Percentiles rank a stretch among this genome's conserved stretches.
These are phyloP conservation scores for Mesoligia furuncula DNA, from an alignment of 2,888 invertebrate genomes.

Conservation along the genomic window DNA sequence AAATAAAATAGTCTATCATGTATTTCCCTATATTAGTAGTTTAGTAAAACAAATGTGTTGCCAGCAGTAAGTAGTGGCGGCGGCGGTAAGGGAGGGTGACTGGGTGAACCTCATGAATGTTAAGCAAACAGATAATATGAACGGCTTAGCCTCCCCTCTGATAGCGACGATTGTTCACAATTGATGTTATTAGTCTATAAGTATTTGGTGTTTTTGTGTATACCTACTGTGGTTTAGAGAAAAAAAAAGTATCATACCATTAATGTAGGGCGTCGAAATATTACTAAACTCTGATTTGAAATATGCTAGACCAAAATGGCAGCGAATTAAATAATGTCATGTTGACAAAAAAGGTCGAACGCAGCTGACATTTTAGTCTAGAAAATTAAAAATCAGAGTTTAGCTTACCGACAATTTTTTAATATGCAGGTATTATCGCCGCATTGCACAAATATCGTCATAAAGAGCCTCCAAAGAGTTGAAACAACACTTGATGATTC, in stretches of 20 bases:
- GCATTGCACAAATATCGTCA: background rate
- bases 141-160: constrained; percentile 69
- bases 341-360: background rate
- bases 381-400: background rate
- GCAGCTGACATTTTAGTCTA: background rate
- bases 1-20: constrained; percentile 36
- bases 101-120: constrained; percentile 77
- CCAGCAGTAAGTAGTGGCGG: constrained; percentile 41
- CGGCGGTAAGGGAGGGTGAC: constrained; percentile 63
- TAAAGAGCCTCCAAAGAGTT: background rate
- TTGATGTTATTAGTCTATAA: constrained; percentile 58
- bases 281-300: background rate
- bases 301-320: background rate
- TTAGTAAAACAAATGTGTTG: constrained; percentile 65
- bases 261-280: background rate
- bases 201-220: constrained; percentile 30
- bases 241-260: background rate
- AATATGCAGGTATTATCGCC: background rate
- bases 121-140: constrained; percentile 79
- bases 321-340: background rate
- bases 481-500: background rate
- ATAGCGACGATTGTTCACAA: constrained; percentile 64
- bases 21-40: constrained; percentile 55
- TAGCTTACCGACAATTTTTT: background rate
- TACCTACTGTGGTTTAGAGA: background rate